phyloP scores from a whole-genome alignment of 2,797 vertebrate species.

The Limosa lapponica region DNA sequence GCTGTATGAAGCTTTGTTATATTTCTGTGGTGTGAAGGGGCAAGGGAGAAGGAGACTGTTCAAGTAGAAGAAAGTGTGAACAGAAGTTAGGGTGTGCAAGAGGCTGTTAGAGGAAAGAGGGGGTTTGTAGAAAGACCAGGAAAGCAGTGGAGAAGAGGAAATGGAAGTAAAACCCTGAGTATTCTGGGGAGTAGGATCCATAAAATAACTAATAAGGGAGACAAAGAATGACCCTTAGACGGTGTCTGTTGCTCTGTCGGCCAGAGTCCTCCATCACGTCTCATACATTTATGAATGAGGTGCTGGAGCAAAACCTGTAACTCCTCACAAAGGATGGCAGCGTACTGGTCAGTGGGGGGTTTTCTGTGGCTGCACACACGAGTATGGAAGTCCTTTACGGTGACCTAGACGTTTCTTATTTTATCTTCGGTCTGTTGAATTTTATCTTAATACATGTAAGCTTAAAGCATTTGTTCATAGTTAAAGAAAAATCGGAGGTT shows the following conservation, averaged over 20 bases:
- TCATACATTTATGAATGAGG: rapidly evolving
- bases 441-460: neutral
- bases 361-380: neutral
- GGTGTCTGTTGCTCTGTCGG: neutral
- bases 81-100: neutral
- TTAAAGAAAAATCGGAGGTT: neutral
- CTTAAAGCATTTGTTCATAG: rapidly evolving
- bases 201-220: neutral
- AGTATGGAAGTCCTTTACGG: neutral
- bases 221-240: rapidly evolving
- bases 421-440: neutral
- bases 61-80: too few relatives aligned
- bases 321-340: neutral
- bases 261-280: rapidly evolving
- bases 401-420: rapidly evolving
- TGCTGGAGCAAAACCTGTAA: neutral
- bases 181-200: too few relatives aligned
- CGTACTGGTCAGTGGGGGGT: rapidly evolving
- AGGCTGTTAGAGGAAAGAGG: neutral
- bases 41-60: neutral
- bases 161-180: neutral
- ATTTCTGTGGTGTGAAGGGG: neutral
- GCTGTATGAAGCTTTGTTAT: rapidly evolving
- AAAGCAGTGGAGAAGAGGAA: neutral
- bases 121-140: neutral